Evolutionary conservation across 2,113 vertebrate species (phyloP).

Genomic region (Acanthochromis polyacanthus): DNA sequence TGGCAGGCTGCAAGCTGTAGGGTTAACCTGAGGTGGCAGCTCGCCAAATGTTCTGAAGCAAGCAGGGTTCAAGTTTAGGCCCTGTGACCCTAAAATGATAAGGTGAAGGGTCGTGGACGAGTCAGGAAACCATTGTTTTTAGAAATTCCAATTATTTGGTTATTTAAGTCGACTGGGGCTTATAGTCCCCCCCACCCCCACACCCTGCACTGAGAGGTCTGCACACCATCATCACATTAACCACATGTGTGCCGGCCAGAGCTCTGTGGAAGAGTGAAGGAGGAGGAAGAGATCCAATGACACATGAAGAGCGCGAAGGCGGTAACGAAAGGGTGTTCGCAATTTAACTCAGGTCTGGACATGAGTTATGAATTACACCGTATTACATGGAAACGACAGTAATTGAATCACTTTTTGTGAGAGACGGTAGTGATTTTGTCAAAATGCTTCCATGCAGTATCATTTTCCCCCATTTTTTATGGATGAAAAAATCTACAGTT

Average conservation of each 20-base stretch:
- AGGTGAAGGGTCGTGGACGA: slow-evolving; percentile 83
- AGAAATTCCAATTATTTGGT: slow-evolving; percentile 86
- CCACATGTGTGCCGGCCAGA: slow-evolving; percentile 73
- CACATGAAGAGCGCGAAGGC: slow-evolving; percentile 19
- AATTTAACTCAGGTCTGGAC: slow-evolving; percentile 52
- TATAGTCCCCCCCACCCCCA: slow-evolving; percentile 29
- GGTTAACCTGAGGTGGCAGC: slow-evolving; percentile 79
- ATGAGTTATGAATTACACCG: slow-evolving; percentile 66
- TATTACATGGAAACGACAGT: slow-evolving; percentile 43
- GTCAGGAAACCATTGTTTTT: slow-evolving; percentile 87
- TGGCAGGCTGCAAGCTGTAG: slow-evolving; percentile 59
- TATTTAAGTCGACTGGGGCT: slow-evolving; percentile 77
- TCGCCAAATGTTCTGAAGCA: slow-evolving; percentile 63
- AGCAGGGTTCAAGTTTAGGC: slow-evolving; percentile 83
- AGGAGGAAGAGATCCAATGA: slow-evolving; percentile 35
- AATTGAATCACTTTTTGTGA: slow-evolving; percentile 32
- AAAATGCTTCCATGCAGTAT: slow-evolving; percentile 1
- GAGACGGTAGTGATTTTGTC: slow-evolving; percentile 50
- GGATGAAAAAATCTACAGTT: slow-evolving; percentile 23
- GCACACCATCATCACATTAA: slow-evolving; percentile 80
- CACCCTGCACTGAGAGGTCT: slow-evolving; percentile 59
- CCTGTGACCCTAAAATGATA: slow-evolving; percentile 73
- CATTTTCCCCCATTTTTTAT: not conserved
- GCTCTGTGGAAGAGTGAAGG: slow-evolving; percentile 14
- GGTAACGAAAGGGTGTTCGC: slow-evolving; percentile 52